A percentile compares a stretch with the other conserved stretches of the same genome.
Evolutionary conservation across 2,797 vertebrate genomes (phyloP).

Genomic region (Pipistrellus kuhlii): DNA sequence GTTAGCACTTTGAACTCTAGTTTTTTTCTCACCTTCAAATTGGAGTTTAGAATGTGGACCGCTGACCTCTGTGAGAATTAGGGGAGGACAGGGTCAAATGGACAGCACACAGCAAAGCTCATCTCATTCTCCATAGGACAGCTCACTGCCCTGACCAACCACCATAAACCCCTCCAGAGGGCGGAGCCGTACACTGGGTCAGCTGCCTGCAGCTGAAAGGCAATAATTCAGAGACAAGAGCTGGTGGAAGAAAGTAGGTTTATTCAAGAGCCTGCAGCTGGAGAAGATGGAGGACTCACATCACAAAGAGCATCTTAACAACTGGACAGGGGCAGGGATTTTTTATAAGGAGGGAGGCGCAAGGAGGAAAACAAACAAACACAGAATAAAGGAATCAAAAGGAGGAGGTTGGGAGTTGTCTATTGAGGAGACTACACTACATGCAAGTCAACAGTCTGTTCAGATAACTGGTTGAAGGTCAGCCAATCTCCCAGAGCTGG

Average conservation of each 20-base stretch:
- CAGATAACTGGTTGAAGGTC: neutral
- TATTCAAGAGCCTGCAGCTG: neutral
- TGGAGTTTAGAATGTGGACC: neutral
- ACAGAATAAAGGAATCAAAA: neutral
- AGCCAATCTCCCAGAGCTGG: neutral
- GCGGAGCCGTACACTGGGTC: rapidly evolving
- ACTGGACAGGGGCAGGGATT: neutral
- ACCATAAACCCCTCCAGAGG: neutral
- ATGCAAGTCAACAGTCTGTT: neutral
- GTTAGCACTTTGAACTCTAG: neutral
- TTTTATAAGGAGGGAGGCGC: neutral
- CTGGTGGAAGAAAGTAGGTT: neutral
- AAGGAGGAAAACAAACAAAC: neutral
- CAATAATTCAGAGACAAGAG: neutral
- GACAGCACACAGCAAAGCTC: neutral
- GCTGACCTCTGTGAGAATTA: neutral
- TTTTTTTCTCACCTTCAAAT: neutral
- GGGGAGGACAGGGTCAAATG: neutral
- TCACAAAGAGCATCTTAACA: neutral
- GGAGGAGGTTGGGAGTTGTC: neutral
- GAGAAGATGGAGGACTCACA: neutral
- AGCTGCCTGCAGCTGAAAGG: neutral
- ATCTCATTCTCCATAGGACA: neutral
- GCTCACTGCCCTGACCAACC: too few species aligned
- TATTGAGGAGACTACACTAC: neutral